A percentile compares a stretch with the other conserved stretches of the same genome.
Evolutionary conservation across 2,797 vertebrate species (phyloP).

Genomic region (Sciurus vulgaris): DNA sequence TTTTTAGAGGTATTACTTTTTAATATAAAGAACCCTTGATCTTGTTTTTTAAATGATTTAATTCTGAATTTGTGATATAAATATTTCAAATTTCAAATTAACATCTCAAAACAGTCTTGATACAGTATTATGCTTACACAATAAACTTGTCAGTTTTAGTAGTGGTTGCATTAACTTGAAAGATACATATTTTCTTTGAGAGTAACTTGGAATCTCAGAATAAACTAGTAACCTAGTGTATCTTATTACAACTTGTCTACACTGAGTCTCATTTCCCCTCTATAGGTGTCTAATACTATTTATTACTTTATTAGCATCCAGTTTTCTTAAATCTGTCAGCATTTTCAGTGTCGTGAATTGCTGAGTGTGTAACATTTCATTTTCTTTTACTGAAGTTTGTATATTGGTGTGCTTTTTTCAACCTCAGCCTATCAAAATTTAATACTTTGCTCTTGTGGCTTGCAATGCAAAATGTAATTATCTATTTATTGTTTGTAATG

Average conservation of each 20-base stretch:
- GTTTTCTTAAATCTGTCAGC: constrained; percentile 65
- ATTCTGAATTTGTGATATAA: constrained; percentile 3
- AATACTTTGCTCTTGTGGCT: constrained; percentile 68
- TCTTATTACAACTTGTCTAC: constrained; percentile 45
- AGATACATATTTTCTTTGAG: constrained; percentile 10
- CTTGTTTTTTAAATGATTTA: not conserved
- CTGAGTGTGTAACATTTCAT: constrained; percentile 19
- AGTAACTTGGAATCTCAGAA: not conserved
- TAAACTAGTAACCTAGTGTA: constrained; percentile 19
- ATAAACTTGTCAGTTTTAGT: not conserved
- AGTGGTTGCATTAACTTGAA: constrained; percentile 48
- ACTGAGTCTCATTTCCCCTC: constrained; percentile 40
- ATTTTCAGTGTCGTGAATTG: not conserved
- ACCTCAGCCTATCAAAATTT: constrained; percentile 65
- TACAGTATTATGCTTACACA: not conserved
- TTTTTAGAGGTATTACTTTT: constrained; percentile 2
- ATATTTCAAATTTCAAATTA: constrained; percentile 11
- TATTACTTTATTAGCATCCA: constrained; percentile 82
- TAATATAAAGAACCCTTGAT: not conserved
- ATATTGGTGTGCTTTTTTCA: constrained; percentile 22
- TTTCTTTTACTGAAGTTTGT: constrained; percentile 26
- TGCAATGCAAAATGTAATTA: constrained; percentile 74
- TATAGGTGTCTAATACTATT: constrained; percentile 58
- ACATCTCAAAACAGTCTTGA: not conserved
- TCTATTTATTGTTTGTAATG: constrained; percentile 68